These are phyloP conservation scores for Dinocampus coccinellae DNA, from an alignment of 2,888 invertebrate genomes.

Conservation along the genomic window DNA sequence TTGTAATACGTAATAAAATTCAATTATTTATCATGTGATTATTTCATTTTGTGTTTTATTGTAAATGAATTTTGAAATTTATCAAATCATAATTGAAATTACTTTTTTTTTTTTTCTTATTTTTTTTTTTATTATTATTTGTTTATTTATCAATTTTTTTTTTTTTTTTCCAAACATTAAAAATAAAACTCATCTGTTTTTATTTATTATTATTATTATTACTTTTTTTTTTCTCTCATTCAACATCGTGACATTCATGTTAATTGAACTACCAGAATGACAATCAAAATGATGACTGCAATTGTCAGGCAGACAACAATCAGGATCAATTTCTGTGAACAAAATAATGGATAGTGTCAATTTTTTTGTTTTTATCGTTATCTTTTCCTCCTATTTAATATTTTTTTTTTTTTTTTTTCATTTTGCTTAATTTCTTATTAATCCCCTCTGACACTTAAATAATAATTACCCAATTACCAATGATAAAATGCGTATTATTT, in stretches of 20 bases:
- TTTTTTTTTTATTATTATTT: not conserved
- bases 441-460: too few species aligned
- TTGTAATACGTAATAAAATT: not conserved
- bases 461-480: constrained; percentile 25
- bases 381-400: constrained; percentile 15
- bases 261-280: constrained; percentile 73
- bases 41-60: not conserved
- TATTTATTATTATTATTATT: too few species aligned
- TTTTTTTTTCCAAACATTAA: too few species aligned
- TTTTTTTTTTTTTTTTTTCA: constrained; percentile 5
- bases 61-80: not conserved
- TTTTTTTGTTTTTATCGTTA: constrained; percentile 36
- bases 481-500: constrained; percentile 7
- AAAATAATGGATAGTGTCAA: constrained; percentile 59
- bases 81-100: not conserved
- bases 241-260: constrained; percentile 51
- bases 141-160: not conserved
- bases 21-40: not conserved
- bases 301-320: constrained; percentile 87
- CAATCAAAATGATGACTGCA: constrained; percentile 82
- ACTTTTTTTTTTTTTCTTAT: too few species aligned
- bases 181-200: too few species aligned
- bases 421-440: not conserved
- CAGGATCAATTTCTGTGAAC: constrained; percentile 89
- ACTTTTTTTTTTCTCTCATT: constrained; percentile 4